Evolutionary conservation across 1,140 invertebrate species (phyloP).

Genomic region (Drosophila repletoides): DNA sequence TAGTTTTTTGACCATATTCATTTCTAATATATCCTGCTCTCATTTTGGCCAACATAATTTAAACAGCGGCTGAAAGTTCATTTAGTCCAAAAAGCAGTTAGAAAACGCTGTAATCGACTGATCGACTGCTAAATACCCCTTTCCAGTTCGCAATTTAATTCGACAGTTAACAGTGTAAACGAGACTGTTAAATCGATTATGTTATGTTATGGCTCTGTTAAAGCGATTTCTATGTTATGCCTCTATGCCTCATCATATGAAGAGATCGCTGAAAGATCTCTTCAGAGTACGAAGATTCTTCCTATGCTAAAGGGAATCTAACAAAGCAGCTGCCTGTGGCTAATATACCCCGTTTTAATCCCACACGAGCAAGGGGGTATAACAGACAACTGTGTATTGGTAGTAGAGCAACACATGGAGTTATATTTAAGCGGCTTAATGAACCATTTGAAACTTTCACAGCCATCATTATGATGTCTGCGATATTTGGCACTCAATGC

Average conservation of each 20-base stretch:
- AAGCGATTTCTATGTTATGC: too few species aligned
- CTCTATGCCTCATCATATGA: too few species aligned
- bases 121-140: neutral
- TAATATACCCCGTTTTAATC: constrained; percentile 6
- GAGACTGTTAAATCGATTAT: too few species aligned
- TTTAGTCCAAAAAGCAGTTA: neutral
- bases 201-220: too few species aligned
- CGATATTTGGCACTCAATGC: constrained; percentile 69
- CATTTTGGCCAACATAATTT: neutral
- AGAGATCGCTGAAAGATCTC: too few species aligned
- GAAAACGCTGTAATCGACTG: neutral
- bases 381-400: constrained; percentile 40
- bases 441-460: constrained; percentile 77
- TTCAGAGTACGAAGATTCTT: too few species aligned
- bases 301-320: too few species aligned
- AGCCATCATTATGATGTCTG: constrained; percentile 74
- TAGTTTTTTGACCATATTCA: constrained; percentile 3
- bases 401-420: constrained; percentile 14
- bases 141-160: neutral
- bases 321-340: neutral
- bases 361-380: neutral
- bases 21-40: constrained; percentile 16
- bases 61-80: too few species aligned
- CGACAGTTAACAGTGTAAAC: too few species aligned
- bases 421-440: constrained; percentile 74